phyloP scores from a whole-genome alignment of 2,113 vertebrate species.

The Carassius carassius region DNA sequence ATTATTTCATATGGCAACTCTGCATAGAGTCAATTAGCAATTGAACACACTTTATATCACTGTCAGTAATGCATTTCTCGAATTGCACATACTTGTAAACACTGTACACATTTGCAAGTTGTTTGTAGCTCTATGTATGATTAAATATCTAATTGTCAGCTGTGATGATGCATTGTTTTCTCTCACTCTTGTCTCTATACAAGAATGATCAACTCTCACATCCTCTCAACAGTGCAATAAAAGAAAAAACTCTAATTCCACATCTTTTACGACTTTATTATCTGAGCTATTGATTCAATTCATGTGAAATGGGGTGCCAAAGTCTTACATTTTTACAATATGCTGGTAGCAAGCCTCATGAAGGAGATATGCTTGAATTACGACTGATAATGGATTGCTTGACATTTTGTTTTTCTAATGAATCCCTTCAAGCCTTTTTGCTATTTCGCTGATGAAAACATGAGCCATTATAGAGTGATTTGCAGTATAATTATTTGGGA shows the following conservation, averaged over 20 bases:
- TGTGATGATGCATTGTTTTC: background rate
- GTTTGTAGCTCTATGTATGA: constrained; percentile 7
- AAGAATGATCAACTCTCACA: background rate
- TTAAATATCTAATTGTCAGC: constrained; percentile 12
- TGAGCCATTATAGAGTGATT: constrained; percentile 33
- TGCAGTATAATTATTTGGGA: constrained; percentile 28
- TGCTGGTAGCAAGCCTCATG: background rate
- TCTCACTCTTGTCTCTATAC: background rate
- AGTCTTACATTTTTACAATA: constrained; percentile 8
- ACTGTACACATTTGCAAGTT: background rate
- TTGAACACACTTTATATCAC: background rate
- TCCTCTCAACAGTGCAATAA: constrained; percentile 12
- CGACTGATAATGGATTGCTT: constrained; percentile 38
- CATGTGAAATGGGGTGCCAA: constrained; percentile 33
- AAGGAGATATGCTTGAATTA: constrained; percentile 2
- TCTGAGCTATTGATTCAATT: constrained; percentile 36
- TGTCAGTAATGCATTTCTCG: background rate
- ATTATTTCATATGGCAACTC: background rate
- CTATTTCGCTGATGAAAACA: constrained; percentile 36
- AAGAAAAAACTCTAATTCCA: constrained; percentile 32
- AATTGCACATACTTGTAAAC: background rate
- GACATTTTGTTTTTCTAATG: constrained; percentile 44
- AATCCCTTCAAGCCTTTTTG: constrained; percentile 34
- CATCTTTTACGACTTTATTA: constrained; percentile 37
- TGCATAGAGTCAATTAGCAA: background rate